A percentile compares a stretch with the other conserved stretches of the same genome.
phyloP scores from a whole-genome alignment of 2,888 invertebrate genomes.

The Trypoxylon attenuatum region DNA sequence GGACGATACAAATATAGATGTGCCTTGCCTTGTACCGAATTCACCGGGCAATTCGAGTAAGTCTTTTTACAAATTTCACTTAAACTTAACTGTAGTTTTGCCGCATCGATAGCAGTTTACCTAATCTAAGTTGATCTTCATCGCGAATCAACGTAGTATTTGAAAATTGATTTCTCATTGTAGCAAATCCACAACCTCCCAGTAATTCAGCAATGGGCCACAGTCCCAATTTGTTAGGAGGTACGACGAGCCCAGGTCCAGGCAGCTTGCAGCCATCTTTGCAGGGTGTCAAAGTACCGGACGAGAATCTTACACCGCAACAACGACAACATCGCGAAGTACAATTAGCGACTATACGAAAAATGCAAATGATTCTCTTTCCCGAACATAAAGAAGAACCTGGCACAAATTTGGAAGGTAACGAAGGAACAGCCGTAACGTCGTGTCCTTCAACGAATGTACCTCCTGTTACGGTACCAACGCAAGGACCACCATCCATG shows the following conservation, averaged over 20 bases:
- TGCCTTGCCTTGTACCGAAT: constrained; percentile 74
- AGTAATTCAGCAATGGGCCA: constrained; percentile 70
- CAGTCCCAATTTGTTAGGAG: constrained; percentile 71
- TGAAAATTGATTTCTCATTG: constrained; percentile 23
- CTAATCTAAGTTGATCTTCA: too few species aligned
- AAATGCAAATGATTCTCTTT: constrained; percentile 95
- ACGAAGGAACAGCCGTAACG: constrained; percentile 66
- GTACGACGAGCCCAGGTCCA: constrained; percentile 77
- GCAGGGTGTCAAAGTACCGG: constrained; percentile 91
- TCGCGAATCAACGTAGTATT: too few species aligned
- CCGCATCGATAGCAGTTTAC: neutral
- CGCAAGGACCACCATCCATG: constrained; percentile 76
- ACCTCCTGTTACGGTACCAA: constrained; percentile 63
- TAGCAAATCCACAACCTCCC: constrained; percentile 70
- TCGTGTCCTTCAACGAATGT: constrained; percentile 65
- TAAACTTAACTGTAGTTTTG: neutral
- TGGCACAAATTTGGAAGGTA: constrained; percentile 68
- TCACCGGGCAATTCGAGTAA: constrained; percentile 72
- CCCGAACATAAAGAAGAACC: constrained; percentile 81
- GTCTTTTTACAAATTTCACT: too few species aligned
- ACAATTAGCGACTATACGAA: constrained; percentile 91
- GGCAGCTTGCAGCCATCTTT: constrained; percentile 79
- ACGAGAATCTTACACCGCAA: constrained; percentile 96
- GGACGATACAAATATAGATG: constrained; percentile 73
- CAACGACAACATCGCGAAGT: constrained; percentile 96